Evolutionary conservation across 2,888 invertebrate genomes (phyloP), one percentile per base, ranked within the genome.

Genomic region (Drosophila quinaria): DNA sequence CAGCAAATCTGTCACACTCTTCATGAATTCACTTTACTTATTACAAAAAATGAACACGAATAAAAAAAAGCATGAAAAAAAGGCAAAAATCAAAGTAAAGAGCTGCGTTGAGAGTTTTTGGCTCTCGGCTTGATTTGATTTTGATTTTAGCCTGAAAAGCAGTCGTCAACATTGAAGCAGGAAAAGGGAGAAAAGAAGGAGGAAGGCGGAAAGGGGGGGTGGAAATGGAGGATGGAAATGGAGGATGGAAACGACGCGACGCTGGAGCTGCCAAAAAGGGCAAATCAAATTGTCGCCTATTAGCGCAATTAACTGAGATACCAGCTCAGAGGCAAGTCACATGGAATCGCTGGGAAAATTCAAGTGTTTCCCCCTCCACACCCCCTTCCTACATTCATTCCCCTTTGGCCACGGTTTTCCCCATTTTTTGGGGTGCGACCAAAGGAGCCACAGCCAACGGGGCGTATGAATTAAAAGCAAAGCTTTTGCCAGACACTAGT

Each of bases 261-360:
- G 25, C 25, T 46, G 44, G 22, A 54, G 35, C 49, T 49, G 59
- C 44, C 56, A 29, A 58, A 54, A 52, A 42, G 35, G 58, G 54
- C 64, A 68, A 84, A 84, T 78, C 71, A 74, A 78, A 81, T 79
- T 81, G 80, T 85, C 79, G 79, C 79, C 80, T 79, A 81, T 81
- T 81, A 85, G 79, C 79, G 70, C 86, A 81, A 85, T 81, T 85
- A 81, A 62, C 74, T 75, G 70, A 50, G 75, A 59, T 58, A 69
- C 47, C 60, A 56, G 62, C 46, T 55, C 35, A 46, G 54, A 33
- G 75, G 51, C 55, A 56, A 58, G 62, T 56, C 61, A 68, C 47
- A 55, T 41, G 66, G 56, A 58, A 60, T 42, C 54, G 33, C 64
- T 47, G 17, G 15, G 46, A 31, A 41, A 50, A 50, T 50, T 60